These are phyloP conservation scores for Zygothrica quintamaculata DNA, from an alignment of 2,888 invertebrate genomes.

Conservation along the genomic window DNA sequence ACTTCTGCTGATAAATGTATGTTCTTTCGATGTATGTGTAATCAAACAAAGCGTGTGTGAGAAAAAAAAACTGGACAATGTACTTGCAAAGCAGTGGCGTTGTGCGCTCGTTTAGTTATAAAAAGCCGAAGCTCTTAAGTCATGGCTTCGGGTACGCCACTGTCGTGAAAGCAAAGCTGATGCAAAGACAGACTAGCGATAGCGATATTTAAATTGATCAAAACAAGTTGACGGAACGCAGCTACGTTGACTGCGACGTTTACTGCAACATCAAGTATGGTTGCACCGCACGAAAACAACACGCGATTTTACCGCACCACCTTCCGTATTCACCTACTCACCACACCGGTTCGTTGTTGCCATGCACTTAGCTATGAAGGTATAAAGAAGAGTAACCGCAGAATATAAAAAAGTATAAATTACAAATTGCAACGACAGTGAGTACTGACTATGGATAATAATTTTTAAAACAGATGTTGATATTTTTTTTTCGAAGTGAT, in stretches of 20 bases:
- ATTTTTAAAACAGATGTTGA: too few species aligned
- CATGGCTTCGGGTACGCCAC: conserved; percentile 27
- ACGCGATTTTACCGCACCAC: conserved; percentile 30
- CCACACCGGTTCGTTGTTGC: conserved; percentile 44
- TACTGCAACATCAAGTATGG: too few species aligned
- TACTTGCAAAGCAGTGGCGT: conserved; percentile 50
- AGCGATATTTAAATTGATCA: conserved; percentile 47
- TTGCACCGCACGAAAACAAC: conserved; percentile 60
- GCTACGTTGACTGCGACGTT: conserved; percentile 9
- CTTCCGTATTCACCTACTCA: background rate
- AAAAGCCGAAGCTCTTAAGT: background rate
- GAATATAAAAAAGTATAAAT: conserved; percentile 52
- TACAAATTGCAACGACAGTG: conserved; percentile 27
- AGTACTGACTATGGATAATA: background rate
- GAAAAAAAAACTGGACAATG: conserved; percentile 59
- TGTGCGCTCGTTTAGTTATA: too few species aligned
- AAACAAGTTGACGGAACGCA: conserved; percentile 59
- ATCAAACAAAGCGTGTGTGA: conserved; percentile 41
- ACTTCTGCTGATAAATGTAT: conserved; percentile 23
- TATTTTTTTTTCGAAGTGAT: too few species aligned
- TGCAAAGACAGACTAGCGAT: conserved; percentile 12
- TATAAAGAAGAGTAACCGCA: conserved; percentile 58
- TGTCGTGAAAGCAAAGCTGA: conserved; percentile 24
- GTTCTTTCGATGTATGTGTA: conserved; percentile 10
- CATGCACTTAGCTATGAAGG: conserved; percentile 47